These are phyloP conservation scores for Sinotaia quadrata DNA, from an alignment of 2,888 invertebrate species.

Conservation along the genomic window DNA sequence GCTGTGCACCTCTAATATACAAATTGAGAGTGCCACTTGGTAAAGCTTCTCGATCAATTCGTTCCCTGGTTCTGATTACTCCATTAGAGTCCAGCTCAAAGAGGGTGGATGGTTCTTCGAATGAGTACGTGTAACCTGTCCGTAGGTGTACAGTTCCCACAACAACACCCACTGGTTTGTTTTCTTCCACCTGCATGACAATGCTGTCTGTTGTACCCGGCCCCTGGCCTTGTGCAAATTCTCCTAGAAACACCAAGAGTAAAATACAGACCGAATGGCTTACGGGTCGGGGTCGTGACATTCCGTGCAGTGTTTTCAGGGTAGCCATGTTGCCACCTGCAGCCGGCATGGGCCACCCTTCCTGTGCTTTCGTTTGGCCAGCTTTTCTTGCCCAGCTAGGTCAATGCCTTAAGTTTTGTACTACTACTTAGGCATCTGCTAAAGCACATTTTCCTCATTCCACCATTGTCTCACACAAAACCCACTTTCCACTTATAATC, in stretches of 20 bases:
- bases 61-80: slow-evolving; percentile 83
- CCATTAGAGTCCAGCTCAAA: slow-evolving; percentile 89
- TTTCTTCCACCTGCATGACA: slow-evolving; percentile 86
- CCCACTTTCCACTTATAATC: no score
- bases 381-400: no score
- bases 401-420: no score
- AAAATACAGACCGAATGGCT: slow-evolving; percentile 44
- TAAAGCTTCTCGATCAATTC: slow-evolving; percentile 87
- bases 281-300: slow-evolving; percentile 33
- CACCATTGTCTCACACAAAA: no score
- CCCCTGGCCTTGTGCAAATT: slow-evolving; percentile 62
- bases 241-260: slow-evolving; percentile 55
- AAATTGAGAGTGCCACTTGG: slow-evolving; percentile 85
- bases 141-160: slow-evolving; percentile 91
- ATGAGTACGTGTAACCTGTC: slow-evolving; percentile 90
- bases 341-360: no score
- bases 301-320: neutral
- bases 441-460: no score
- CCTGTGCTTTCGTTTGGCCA: no score
- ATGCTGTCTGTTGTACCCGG: slow-evolving; percentile 46
- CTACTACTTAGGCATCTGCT: no score
- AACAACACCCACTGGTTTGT: slow-evolving; percentile 84
- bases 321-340: no score
- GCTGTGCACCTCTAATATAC: slow-evolving; percentile 82
- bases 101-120: slow-evolving; percentile 92